Base-by-base conservation (phyloP, 2,797 vertebrate species). In the Tangara arthus region DNA sequence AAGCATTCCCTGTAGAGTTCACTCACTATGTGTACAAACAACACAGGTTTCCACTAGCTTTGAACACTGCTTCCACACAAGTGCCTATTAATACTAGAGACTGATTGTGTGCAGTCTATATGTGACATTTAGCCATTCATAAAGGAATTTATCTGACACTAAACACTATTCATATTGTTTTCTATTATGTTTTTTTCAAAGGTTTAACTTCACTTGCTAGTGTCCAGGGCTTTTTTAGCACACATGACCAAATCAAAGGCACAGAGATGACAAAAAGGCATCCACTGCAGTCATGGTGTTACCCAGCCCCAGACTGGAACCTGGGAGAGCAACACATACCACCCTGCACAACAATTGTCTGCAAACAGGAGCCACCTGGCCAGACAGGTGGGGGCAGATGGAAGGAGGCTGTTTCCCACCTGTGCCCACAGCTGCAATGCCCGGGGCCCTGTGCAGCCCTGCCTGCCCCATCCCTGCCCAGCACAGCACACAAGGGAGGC, bases 331-430 rank as follows among this genome's bases (percentile, higher is more conserved):
- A 30, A 8, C 39, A 24, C 28, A 23, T 34, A 19, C 20, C 9
- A 1, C 26, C 21, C 70, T 7, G 28, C 34, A n/a, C 39, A 53
- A 24, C 42, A 39, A 12, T 0, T 26, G 14, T 12, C 10, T 44
- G 64, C 6, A 30, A 30, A 41, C 37, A 80, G 37, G 5, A 79
- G 26, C 34, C 4, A 6, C 47, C 47, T 20, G 28, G 35, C 12
- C 55, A 56, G 71, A 78, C 34, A n/a, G 49, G 19, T 1, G 8
- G 24, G 27, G 65, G 5, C 28, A 68, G 42, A 20, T 15, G 23
- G 15, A 23, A 8, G 0, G 11, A 30, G n/a, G 35, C 13, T 0
- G 0, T 24, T 56, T 22, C 19, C 71, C 50, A 65, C 26, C 13
- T 3, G 12, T 24, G 19, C 23, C 75, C 55, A 68, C 21, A 50